These are phyloP conservation scores for Mechanitis messenoides DNA, from an alignment of 2,888 invertebrate genomes.

Conservation along the genomic window DNA sequence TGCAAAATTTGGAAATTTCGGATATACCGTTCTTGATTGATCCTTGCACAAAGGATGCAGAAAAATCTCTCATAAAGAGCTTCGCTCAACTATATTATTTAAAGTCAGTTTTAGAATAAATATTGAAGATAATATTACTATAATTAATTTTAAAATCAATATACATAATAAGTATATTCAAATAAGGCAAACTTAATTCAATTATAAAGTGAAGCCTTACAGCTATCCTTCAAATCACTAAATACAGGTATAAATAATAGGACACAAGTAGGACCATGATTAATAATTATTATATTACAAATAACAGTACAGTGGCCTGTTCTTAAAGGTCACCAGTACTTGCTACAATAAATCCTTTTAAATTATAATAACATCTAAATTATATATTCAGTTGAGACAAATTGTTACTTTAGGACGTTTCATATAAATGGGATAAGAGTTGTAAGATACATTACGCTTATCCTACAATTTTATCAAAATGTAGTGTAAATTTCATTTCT, in stretches of 20 bases:
- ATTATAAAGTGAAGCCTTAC: constrained; percentile 12
- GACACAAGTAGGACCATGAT: constrained; percentile 20
- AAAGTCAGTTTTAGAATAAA: no score
- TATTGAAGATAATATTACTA: background rate
- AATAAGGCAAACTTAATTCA: constrained; percentile 8
- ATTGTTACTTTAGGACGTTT: constrained; percentile 16
- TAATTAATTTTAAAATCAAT: background rate
- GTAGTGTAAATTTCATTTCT: background rate
- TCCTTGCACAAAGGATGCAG: no score
- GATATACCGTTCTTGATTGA: no score
- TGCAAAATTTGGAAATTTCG: no score
- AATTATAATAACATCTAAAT: constrained; percentile 27
- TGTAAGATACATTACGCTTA: background rate
- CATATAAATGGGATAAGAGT: constrained; percentile 12
- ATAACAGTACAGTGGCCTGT: constrained; percentile 30
- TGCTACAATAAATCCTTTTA: constrained; percentile 25
- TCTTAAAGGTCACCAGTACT: constrained; percentile 22
- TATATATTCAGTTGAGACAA: constrained; percentile 26
- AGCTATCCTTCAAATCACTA: constrained; percentile 13
- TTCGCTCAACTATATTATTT: no score
- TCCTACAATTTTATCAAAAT: constrained; percentile 2
- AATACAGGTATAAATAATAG: constrained; percentile 11
- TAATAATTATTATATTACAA: constrained; percentile 27
- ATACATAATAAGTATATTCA: constrained; percentile 2
- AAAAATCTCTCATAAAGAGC: no score